Evolutionary conservation across 2,113 vertebrate species (phyloP).

Genomic region (Silurus meridionalis): DNA sequence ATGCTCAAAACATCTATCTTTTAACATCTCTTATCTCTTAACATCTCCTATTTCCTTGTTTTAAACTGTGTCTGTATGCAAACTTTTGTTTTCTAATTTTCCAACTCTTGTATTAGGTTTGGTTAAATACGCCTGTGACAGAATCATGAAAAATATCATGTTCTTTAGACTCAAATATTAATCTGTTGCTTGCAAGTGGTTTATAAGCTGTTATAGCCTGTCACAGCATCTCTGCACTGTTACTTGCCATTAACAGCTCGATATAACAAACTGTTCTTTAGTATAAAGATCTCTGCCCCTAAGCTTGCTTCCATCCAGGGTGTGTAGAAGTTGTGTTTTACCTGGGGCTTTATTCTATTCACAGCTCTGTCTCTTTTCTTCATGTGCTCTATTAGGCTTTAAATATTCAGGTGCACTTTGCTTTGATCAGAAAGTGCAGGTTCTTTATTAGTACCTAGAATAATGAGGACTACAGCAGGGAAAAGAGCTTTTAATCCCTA

Average conservation of each 20-base stretch:
- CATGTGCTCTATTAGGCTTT: constrained; percentile 19
- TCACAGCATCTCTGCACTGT: constrained; percentile 30
- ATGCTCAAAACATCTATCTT: too few species aligned
- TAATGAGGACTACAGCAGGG: not conserved
- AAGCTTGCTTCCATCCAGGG: not conserved
- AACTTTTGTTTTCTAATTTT: not conserved
- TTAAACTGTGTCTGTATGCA: not conserved
- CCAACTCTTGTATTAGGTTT: not conserved
- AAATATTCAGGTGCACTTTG: constrained; percentile 18
- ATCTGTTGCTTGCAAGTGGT: constrained; percentile 18
- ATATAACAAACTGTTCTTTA: constrained; percentile 12
- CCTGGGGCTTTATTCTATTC: constrained; percentile 12
- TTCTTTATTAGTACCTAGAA: not conserved
- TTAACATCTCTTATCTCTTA: too few species aligned
- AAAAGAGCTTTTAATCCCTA: not conserved
- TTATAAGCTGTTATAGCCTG: constrained; percentile 17
- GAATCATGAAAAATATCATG: constrained; percentile 5
- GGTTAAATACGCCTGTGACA: not conserved
- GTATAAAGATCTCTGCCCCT: constrained; percentile 14
- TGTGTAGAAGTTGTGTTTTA: constrained; percentile 24
- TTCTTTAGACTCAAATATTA: not conserved
- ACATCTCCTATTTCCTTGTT: not conserved
- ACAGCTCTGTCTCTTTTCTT: constrained; percentile 1
- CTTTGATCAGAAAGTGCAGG: not conserved
- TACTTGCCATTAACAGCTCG: constrained; percentile 37